A percentile compares a stretch with the other conserved stretches of the same genome.
These are phyloP conservation scores for Conops quadrifasciatus DNA, from an alignment of 2,888 invertebrate genomes.

Conservation along the genomic window DNA sequence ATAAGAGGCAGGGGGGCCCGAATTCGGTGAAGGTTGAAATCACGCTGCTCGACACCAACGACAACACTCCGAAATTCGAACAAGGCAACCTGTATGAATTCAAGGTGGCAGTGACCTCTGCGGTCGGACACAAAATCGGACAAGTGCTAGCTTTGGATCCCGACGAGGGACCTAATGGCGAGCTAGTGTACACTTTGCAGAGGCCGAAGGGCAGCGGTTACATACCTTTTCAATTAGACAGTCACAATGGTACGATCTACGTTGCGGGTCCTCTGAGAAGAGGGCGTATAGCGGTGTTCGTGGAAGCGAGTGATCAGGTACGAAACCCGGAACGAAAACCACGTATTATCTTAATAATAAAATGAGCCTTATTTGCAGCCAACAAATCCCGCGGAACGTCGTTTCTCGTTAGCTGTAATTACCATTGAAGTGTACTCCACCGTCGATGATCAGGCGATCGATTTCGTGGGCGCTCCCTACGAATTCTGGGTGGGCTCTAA, in stretches of 20 bases:
- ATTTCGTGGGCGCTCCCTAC: conserved; percentile 85
- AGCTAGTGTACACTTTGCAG: conserved; percentile 78
- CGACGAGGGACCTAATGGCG: conserved; percentile 75
- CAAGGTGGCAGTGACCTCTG: conserved; percentile 73
- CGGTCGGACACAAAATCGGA: conserved; percentile 78
- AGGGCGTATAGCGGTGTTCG: conserved; percentile 81
- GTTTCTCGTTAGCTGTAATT: conserved; percentile 85
- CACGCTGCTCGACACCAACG: conserved; percentile 86
- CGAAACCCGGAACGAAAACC: too few relatives aligned
- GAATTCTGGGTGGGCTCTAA: conserved; percentile 92
- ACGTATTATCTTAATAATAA: too few relatives aligned
- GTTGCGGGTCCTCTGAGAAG: conserved; percentile 73
- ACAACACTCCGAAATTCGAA: conserved; percentile 87
- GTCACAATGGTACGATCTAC: conserved; percentile 74
- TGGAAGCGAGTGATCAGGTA: conserved; percentile 80
- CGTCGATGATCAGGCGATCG: conserved; percentile 70
- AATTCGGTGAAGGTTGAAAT: conserved; percentile 81
- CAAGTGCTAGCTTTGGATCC: conserved; percentile 84
- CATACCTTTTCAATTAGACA: conserved; percentile 77
- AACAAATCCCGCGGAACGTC: conserved; percentile 81
- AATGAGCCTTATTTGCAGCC: conserved; percentile 66
- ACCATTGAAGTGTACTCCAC: conserved; percentile 76
- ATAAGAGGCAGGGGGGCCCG: conserved; percentile 54
- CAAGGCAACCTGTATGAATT: conserved; percentile 87
- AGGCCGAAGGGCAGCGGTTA: conserved; percentile 73